Evolutionary conservation across 2,113 vertebrate genomes (phyloP).

Genomic region (Podarcis cretensis): DNA sequence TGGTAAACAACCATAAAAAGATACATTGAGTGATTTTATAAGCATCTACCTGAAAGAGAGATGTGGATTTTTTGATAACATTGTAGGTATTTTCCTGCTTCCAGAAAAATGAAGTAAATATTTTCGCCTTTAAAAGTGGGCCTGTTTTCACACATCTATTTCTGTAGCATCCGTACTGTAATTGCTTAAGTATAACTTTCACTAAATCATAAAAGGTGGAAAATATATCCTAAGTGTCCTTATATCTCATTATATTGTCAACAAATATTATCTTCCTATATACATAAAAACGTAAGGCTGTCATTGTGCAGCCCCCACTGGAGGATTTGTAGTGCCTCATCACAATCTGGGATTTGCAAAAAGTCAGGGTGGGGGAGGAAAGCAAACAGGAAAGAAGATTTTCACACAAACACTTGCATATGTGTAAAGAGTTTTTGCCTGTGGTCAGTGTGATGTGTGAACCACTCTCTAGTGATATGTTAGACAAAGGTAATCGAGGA

Average conservation of each 20-base stretch:
- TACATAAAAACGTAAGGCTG: no score
- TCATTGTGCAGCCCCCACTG: no score
- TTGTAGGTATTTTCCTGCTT: neutral
- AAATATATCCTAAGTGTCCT: neutral
- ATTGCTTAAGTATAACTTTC: slow-evolving; percentile 1
- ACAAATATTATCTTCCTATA: neutral
- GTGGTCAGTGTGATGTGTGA: no score
- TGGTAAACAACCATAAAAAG: neutral
- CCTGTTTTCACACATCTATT: slow-evolving; percentile 14
- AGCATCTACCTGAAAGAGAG: neutral
- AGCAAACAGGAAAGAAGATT: no score
- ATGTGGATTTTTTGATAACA: neutral
- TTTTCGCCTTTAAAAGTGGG: neutral
- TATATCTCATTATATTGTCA: neutral
- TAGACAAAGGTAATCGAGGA: neutral
- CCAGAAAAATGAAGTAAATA: neutral
- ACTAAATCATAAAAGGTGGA: neutral
- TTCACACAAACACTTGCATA: no score
- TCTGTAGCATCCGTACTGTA: neutral
- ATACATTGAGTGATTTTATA: slow-evolving; percentile 1
- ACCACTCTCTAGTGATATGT: neutral
- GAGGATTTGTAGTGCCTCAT: no score
- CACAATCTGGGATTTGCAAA: no score
- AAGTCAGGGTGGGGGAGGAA: no score
- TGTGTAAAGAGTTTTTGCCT: no score